These are phyloP conservation scores for Syrphus vitripennis DNA, from an alignment of 2,888 invertebrate genomes.

Conservation along the genomic window DNA sequence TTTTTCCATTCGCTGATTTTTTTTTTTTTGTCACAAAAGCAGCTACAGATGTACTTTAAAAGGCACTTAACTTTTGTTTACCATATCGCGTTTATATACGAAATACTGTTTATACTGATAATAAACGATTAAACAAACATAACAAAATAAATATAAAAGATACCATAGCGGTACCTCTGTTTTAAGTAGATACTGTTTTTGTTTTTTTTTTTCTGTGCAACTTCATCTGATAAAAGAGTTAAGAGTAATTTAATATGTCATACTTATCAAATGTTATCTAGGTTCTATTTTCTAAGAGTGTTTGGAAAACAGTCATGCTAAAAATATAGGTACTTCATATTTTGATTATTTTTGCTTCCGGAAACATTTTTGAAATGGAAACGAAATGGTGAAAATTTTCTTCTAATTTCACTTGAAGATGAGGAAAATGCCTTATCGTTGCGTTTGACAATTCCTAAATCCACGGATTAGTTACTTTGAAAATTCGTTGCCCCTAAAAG, in stretches of 20 bases:
- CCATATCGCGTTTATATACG: background rate
- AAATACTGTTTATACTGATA: background rate
- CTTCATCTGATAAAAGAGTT: conserved; percentile 14
- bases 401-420: too few relatives aligned
- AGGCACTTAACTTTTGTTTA: conserved; percentile 17
- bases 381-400: too few relatives aligned
- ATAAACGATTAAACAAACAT: background rate
- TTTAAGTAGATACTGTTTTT: background rate
- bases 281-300: conserved; percentile 6
- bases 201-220: too few relatives aligned
- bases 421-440: too few relatives aligned
- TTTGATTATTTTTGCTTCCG: too few relatives aligned
- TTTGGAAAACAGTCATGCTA: background rate
- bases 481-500: too few relatives aligned
- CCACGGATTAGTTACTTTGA: too few relatives aligned
- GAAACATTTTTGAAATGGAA: too few relatives aligned
- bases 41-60: background rate
- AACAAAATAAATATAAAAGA: background rate
- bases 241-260: conserved; percentile 9
- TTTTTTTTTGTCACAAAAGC: background rate
- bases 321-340: background rate
- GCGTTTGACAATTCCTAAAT: too few relatives aligned
- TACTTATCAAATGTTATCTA: background rate
- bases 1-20: background rate
- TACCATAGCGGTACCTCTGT: background rate